Evolutionary conservation across 2,888 invertebrate species (phyloP).

Genomic region (Cephonodes hylas): DNA sequence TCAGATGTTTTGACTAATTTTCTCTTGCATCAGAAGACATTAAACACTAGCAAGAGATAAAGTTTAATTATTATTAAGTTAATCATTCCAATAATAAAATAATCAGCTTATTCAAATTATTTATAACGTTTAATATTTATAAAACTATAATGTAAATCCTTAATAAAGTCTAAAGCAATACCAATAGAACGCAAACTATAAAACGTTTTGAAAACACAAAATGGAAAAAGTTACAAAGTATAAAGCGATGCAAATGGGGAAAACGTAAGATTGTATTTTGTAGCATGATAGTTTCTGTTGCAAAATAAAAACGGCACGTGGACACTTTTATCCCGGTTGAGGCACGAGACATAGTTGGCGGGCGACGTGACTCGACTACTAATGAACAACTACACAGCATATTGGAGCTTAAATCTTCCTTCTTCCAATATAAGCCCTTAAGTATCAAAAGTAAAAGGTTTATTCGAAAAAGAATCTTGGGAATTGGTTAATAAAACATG

Average conservation of each 20-base stretch:
- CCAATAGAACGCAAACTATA: not conserved
- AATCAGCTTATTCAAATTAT: too few relatives aligned
- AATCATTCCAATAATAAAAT: too few relatives aligned
- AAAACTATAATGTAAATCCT: not conserved
- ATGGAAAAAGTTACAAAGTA: conserved; percentile 2
- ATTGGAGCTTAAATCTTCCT: conserved; percentile 53
- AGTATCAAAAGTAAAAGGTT: conserved; percentile 8
- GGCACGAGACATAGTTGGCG: conserved; percentile 45
- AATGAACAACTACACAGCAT: conserved; percentile 44
- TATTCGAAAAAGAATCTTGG: not conserved
- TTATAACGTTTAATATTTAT: too few relatives aligned
- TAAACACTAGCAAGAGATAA: too few relatives aligned
- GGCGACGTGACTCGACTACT: conserved; percentile 56
- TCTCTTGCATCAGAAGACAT: too few relatives aligned
- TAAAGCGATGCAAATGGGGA: not conserved
- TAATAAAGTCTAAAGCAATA: not conserved
- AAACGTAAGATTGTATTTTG: not conserved
- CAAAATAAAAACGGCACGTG: conserved; percentile 32
- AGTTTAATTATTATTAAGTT: too few relatives aligned
- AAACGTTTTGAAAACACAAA: conserved; percentile 18
- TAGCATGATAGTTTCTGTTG: not conserved
- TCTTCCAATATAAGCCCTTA: conserved; percentile 18
- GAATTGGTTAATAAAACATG: not conserved
- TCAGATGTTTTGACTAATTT: too few relatives aligned
- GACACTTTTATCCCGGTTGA: conserved; percentile 46